A percentile compares a stretch with the other conserved stretches of the same genome.
Evolutionary conservation across 2,113 vertebrate genomes (phyloP).

Genomic region (Thunnus maccoyii): DNA sequence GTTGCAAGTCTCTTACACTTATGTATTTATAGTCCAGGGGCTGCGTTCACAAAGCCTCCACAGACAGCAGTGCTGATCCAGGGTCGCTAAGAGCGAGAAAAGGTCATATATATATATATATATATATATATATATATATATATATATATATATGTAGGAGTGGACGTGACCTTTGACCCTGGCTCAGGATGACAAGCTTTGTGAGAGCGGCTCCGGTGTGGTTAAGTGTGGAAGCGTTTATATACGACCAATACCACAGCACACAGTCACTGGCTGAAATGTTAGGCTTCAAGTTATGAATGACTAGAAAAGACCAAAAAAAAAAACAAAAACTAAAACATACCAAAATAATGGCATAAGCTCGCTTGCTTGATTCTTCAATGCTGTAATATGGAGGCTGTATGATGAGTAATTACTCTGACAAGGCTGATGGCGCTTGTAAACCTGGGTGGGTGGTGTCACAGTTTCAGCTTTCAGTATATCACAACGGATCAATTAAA

Average conservation of each 20-base stretch:
- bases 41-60: constrained; percentile 50
- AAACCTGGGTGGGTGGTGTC: constrained; percentile 44
- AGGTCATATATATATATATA: background rate
- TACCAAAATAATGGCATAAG: background rate
- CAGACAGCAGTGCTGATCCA: constrained; percentile 33
- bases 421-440: constrained; percentile 42
- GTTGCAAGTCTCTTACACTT: constrained; percentile 65
- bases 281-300: constrained; percentile 42
- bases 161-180: constrained; percentile 53
- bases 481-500: background rate
- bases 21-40: constrained; percentile 66
- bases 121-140: too few relatives aligned
- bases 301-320: constrained; percentile 24
- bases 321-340: background rate
- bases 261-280: constrained; percentile 67
- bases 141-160: background rate
- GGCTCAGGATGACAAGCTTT: constrained; percentile 29
- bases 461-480: constrained; percentile 29
- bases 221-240: constrained; percentile 58
- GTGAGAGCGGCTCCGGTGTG: constrained; percentile 14
- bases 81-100: background rate
- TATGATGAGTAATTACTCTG: constrained; percentile 8
- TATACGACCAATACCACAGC: constrained; percentile 66
- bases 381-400: constrained; percentile 30
- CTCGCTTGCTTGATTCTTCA: background rate